Conservation (phyloP, 2,113 vertebrate species). For the Eretmochelys imbricata region DNA sequence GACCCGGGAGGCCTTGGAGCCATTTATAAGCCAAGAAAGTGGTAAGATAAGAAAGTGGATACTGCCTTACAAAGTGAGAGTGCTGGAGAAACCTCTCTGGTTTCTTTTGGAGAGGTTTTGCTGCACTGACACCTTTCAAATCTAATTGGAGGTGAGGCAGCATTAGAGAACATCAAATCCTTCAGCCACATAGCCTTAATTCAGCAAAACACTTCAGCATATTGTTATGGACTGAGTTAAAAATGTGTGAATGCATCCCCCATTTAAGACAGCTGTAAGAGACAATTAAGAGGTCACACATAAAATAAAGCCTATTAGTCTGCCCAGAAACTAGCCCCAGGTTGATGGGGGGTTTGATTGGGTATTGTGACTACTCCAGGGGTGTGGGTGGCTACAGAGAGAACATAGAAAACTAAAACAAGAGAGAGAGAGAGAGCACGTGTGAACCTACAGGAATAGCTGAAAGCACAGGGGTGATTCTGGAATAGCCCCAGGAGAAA, state of each 20-base stretch:
- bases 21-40: background rate
- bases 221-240: background rate
- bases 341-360: background rate
- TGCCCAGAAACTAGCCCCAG: background rate
- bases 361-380: background rate
- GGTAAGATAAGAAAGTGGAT: background rate
- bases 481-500: background rate
- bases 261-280: background rate
- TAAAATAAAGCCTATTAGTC: background rate
- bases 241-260: background rate
- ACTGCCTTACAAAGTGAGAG: background rate
- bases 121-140: rapidly evolving
- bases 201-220: background rate
- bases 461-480: background rate
- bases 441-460: background rate
- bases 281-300: background rate
- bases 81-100: background rate
- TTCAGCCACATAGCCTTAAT: background rate
- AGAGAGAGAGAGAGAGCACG: no score
- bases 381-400: background rate
- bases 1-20: background rate
- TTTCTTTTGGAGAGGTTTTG: background rate
- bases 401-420: background rate
- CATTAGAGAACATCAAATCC: background rate
- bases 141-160: background rate